Conservation (phyloP, 2,113 vertebrate species). For the Pandion haliaetus region DNA sequence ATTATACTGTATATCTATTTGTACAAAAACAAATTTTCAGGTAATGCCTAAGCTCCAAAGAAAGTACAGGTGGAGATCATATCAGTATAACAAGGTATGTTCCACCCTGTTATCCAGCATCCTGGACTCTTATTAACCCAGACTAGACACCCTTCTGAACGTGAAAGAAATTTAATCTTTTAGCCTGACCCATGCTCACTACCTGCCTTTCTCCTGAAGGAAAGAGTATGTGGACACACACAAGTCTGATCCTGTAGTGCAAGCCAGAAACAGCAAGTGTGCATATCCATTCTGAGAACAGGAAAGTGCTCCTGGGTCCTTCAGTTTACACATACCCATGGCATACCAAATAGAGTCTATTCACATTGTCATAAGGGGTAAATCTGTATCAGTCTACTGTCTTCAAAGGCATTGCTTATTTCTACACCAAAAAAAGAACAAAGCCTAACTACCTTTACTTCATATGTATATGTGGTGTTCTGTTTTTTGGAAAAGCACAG, state of each 20-base stretch:
- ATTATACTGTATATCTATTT: background rate
- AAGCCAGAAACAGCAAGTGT: background rate
- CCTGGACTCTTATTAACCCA: background rate
- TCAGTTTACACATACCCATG: background rate
- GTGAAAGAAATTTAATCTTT: background rate
- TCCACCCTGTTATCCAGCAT: background rate
- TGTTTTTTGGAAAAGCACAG: background rate
- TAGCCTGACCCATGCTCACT: background rate
- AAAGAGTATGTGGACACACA: background rate
- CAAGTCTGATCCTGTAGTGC: background rate
- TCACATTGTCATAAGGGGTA: background rate
- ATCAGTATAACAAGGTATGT: background rate
- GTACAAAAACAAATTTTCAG: background rate
- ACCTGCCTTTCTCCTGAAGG: background rate
- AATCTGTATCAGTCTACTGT: background rate
- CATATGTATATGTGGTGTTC: background rate
- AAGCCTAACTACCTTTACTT: background rate
- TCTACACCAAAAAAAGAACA: background rate
- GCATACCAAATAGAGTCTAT: background rate
- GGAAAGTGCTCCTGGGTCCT: background rate
- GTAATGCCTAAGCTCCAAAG: background rate
- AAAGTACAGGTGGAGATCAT: background rate
- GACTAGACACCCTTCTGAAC: background rate
- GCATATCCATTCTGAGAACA: background rate
- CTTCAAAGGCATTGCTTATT: background rate